Evolutionary conservation across 2,797 vertebrate genomes (phyloP), one percentile per base, ranked within the genome.

Genomic region (Columba guinea): DNA sequence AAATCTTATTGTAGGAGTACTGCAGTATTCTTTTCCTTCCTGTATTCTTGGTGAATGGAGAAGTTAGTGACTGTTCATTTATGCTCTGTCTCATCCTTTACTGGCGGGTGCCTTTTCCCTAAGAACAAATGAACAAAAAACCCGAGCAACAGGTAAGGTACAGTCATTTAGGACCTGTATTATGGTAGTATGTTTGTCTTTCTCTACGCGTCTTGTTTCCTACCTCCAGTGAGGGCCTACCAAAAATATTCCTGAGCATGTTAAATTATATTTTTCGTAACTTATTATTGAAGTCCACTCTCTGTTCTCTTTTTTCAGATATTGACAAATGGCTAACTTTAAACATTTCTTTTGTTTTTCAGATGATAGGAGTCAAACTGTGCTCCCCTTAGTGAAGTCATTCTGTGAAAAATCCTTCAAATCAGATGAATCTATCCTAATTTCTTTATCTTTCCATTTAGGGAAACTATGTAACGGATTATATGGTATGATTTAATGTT

Each of bases 381-480:
- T 99, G 85, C 98, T 99, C 94, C 99, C 99, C 6, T 97, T 99
- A 97, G 99, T 99, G 96, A 99, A 99, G 98, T 98, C 99, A 0
- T 99, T 99, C 95, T 99, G 99, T 87, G 99, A 99, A 94, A 98
- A 99, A 89, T 98, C 98, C 92, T 99, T 99, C 96, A 99, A 99
- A 97, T 98, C 98, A 49, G 99, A 99, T 69, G 98, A 99, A 96
- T 98, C 98, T 21, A 97, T 99, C 68, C 94, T 99, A 91, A 97
- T 98, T 39, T 99, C 99, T 34, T 97, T 99, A 96, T 99, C 99
- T 7, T 99, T 99, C 91, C 98, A 99, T 97, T 98, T 99, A 96
- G 99, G 99, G 91, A 99, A 99, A 96, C 98, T 99, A 16, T 99
- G 99, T 96, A 99, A 98, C 41, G 99, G 98, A 96, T 97, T 99